Conservation (phyloP, 2,888 invertebrate genomes). For the Ormyrus nitidulus region DNA sequence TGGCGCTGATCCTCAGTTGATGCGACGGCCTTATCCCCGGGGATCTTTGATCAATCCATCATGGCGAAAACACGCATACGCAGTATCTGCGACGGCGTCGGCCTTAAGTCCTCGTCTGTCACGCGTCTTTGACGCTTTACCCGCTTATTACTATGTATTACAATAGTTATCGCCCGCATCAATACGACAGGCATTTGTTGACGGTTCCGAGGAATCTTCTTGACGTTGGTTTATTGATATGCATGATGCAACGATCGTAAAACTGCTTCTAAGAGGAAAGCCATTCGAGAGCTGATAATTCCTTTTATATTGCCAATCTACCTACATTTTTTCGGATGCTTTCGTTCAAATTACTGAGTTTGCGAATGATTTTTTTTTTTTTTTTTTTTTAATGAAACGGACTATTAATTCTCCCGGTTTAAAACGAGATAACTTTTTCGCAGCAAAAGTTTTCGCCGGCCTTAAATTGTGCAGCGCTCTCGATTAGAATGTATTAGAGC, state of each 20-base stretch:
- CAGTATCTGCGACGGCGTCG: not conserved
- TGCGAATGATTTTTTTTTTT: too few relatives aligned
- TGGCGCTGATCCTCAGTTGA: constrained; percentile 69
- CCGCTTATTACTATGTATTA: constrained; percentile 52
- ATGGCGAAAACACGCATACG: constrained; percentile 56
- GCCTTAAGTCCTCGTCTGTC: constrained; percentile 39
- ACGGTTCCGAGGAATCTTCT: not conserved
- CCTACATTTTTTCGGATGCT: too few relatives aligned
- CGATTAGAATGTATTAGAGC: constrained; percentile 2
- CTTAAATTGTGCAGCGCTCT: not conserved
- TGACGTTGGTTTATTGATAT: too few relatives aligned
- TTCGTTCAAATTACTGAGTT: too few relatives aligned
- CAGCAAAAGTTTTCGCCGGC: too few relatives aligned
- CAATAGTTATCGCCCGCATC: constrained; percentile 42
- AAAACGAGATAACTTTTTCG: too few relatives aligned
- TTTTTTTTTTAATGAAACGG: too few relatives aligned
- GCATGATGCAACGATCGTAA: too few relatives aligned
- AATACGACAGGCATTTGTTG: constrained; percentile 32
- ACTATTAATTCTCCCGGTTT: too few relatives aligned
- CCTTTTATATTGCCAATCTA: too few relatives aligned
- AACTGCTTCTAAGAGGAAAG: too few relatives aligned
- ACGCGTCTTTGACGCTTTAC: not conserved
- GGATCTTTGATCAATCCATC: constrained; percentile 72
- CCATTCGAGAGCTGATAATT: too few relatives aligned
- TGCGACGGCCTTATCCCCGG: constrained; percentile 70